Base-by-base conservation (phyloP, 2,888 invertebrate genomes). In the Apamea crenata region DNA sequence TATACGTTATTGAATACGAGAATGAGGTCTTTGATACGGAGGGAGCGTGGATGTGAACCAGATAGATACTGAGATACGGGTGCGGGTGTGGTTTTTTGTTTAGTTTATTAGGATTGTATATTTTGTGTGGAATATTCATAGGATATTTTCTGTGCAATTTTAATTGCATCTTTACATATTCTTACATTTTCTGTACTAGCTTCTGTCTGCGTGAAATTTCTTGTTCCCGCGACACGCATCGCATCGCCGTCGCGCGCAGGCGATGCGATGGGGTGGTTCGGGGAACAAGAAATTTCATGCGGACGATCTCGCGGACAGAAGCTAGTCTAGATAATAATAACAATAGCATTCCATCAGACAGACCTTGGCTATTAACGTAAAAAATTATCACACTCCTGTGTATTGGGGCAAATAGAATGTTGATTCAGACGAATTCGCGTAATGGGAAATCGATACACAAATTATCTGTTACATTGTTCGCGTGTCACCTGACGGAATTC, bases 401-500 rank as follows among this genome's bases (percentile, higher is more conserved):
- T 56, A 29, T 21, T 47, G 44, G 6, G 7, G 0, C 21, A 25
- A 74, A 40, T n/a, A 59, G 66, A 53, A 59, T 67, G 67, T 65
- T 69, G 63, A 77, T 70, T 61, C 82, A 40, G 25, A 29, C n/a
- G n/a, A 69, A 69, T 72, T 72, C 44, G 18, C 77, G n/a, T 56
- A 68, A 82, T 82, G 36, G 50, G 69, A 77, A 78, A 73, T 69
- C 77, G 77, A 82, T 77, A 82, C 65, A 29, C 16, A 65, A 77
- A 82, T 77, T 82, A 82, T 66, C 40, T 65, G 29, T 69, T 50
- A 53, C 44, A 73, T 53, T 82, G 72, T 65, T 63, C 18, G 32
- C 59, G 21, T 44, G 56, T 73, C 72, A 73, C n/a, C n/a, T 68
- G 47, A 65, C 59, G 25, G n/a, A 47, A 36, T 69, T 59, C 72